Conservation (phyloP, 2,888 invertebrate genomes). For the Salpingus planirostris region DNA sequence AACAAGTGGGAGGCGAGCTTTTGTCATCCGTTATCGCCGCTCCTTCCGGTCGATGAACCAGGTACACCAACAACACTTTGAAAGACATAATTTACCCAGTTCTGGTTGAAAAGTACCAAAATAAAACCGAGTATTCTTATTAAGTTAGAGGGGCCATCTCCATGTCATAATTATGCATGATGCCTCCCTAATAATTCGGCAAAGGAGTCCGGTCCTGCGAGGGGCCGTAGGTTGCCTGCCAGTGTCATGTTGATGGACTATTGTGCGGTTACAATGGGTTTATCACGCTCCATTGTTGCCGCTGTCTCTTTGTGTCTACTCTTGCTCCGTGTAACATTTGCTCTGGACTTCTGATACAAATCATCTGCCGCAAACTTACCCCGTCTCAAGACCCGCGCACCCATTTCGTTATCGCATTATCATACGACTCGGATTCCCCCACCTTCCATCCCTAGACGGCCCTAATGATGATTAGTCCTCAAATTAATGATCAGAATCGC, state of each 20-base stretch:
- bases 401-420: constrained; percentile 13
- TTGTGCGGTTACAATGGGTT: constrained; percentile 39
- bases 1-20: too few relatives aligned
- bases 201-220: constrained; percentile 9
- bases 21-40: too few relatives aligned
- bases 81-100: too few relatives aligned
- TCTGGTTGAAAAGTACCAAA: too few relatives aligned
- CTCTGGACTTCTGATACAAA: constrained; percentile 31
- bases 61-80: too few relatives aligned
- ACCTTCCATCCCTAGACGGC: too few relatives aligned
- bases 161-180: background rate
- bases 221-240: constrained; percentile 24
- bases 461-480: too few relatives aligned
- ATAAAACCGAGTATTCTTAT: too few relatives aligned
- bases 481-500: too few relatives aligned
- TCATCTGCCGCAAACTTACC: constrained; percentile 25
- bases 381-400: constrained; percentile 14
- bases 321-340: constrained; percentile 27
- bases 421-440: constrained; percentile 11
- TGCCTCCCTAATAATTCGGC: background rate
- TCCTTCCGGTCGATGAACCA: too few relatives aligned
- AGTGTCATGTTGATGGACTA: constrained; percentile 40
- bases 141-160: too few relatives aligned
- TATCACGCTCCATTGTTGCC: constrained; percentile 38
- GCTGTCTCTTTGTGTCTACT: constrained; percentile 30